Evolutionary conservation across 2,888 invertebrate genomes (phyloP).

Genomic region (Cephalotes varians): DNA sequence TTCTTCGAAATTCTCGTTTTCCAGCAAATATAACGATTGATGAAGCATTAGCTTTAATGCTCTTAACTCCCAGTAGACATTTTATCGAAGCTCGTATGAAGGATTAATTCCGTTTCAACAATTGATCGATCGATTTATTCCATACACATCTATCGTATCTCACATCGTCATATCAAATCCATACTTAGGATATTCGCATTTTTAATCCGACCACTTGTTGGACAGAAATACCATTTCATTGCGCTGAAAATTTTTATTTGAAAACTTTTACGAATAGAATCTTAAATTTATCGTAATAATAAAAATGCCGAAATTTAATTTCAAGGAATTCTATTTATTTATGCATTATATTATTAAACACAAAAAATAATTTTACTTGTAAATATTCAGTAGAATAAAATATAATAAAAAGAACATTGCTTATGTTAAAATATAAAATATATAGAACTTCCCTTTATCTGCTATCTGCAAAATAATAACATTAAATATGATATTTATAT

Average conservation of each 20-base stretch:
- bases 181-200: conserved; percentile 33
- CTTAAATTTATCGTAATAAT: neutral
- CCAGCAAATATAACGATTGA: neutral
- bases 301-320: conserved; percentile 16
- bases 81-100: conserved; percentile 47
- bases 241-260: conserved; percentile 20
- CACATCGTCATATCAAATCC: conserved; percentile 43
- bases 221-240: conserved; percentile 47
- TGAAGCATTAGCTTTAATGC: conserved; percentile 26
- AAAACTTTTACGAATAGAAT: neutral
- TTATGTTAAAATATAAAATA: no score
- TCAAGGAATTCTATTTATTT: neutral
- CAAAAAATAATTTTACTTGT: neutral
- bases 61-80: conserved; percentile 35
- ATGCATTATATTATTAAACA: neutral
- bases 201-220: conserved; percentile 69
- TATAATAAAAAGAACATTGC: neutral
- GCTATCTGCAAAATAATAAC: neutral
- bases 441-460: neutral
- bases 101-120: conserved; percentile 54
- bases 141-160: conserved; percentile 27
- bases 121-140: conserved; percentile 47
- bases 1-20: neutral
- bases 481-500: neutral
- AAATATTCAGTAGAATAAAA: no score